Percentiles rank a stretch among this genome's conserved stretches.
Conservation (phyloP, 2,797 vertebrate species). For the Salmo trutta region DNA sequence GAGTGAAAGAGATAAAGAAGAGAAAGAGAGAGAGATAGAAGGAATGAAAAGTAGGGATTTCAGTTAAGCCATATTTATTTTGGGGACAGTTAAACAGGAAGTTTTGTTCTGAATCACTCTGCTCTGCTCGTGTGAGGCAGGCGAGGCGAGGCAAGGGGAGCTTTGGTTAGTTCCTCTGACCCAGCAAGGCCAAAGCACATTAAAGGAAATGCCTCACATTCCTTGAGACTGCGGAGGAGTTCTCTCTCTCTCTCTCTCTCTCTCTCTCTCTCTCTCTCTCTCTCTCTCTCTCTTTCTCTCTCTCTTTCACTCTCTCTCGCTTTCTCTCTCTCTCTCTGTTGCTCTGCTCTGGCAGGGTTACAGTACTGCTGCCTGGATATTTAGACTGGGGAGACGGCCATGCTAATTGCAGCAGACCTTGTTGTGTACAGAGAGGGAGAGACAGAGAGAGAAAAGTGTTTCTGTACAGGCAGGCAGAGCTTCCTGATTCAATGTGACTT, state of each 20-base stretch:
- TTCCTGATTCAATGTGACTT: neutral
- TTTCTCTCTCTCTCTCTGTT: constrained; percentile 73
- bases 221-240: constrained; percentile 57
- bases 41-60: neutral
- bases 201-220: constrained; percentile 86
- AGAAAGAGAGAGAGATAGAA: neutral
- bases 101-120: constrained; percentile 6
- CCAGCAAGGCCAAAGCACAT: constrained; percentile 70
- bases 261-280: neutral
- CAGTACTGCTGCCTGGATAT: constrained; percentile 54
- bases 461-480: constrained; percentile 38
- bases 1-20: neutral
- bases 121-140: neutral
- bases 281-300: neutral
- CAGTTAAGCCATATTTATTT: neutral
- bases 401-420: constrained; percentile 18
- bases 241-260: neutral
- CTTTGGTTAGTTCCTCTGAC: constrained; percentile 60
- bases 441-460: constrained; percentile 25
- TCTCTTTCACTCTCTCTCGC: neutral
- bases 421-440: neutral
- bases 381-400: constrained; percentile 65
- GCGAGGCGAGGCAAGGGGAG: constrained; percentile 4
- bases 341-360: constrained; percentile 38
- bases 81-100: neutral